Evolutionary conservation across 2,888 invertebrate genomes (phyloP).

Genomic region (Dryobotodes eremita): DNA sequence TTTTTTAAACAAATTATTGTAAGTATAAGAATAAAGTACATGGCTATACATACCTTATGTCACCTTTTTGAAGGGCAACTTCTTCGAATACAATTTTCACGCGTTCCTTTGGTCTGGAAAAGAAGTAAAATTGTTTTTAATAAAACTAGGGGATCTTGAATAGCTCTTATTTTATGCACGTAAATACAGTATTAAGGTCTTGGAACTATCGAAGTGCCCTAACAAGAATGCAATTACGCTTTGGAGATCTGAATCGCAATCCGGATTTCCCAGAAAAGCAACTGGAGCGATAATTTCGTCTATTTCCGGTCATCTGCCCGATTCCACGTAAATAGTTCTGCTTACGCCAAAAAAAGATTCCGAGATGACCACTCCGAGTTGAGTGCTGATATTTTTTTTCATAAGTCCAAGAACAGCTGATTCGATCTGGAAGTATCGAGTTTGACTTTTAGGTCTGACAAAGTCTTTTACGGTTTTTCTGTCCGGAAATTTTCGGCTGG

Average conservation of each 20-base stretch:
- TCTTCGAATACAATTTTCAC: constrained; percentile 96
- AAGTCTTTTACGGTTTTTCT: neutral
- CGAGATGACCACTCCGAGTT: neutral
- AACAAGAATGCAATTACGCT: neutral
- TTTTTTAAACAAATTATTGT: neutral
- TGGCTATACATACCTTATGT: constrained; percentile 91
- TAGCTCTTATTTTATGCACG: no score
- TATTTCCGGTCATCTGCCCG: neutral
- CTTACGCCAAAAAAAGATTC: neutral
- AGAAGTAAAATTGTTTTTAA: constrained; percentile 46
- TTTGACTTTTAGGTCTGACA: neutral
- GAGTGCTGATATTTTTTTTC: neutral
- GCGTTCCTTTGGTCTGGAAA: constrained; percentile 93
- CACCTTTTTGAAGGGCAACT: constrained; percentile 94
- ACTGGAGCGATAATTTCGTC: neutral
- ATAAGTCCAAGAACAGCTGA: no score
- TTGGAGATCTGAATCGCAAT: neutral
- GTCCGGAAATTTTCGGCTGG: neutral
- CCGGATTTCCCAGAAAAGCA: neutral
- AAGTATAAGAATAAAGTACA: neutral
- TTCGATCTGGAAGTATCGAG: no score
- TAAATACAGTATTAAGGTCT: neutral
- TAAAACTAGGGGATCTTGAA: no score
- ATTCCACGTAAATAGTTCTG: no score
- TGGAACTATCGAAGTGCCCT: neutral